Conservation (phyloP, 2,888 invertebrate genomes). For the Deroplatys truncata region DNA sequence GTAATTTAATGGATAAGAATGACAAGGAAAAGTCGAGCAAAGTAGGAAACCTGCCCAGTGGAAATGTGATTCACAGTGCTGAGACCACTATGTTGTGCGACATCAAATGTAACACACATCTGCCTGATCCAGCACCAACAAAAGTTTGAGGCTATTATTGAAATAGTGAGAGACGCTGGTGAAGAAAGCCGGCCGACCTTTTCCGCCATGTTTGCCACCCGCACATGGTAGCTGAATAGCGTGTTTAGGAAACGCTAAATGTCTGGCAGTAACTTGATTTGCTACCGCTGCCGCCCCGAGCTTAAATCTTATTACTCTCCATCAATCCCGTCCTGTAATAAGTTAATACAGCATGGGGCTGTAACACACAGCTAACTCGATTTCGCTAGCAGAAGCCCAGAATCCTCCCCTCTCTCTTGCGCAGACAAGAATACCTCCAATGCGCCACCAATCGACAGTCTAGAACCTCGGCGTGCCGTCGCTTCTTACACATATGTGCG, state of each 20-base stretch:
- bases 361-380: constrained; percentile 13
- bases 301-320: constrained; percentile 12
- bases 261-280: constrained; percentile 24
- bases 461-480: not conserved
- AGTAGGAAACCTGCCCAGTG: no score
- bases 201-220: not conserved
- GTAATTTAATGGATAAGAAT: no score
- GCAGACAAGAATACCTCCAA: not conserved
- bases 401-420: not conserved
- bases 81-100: no score
- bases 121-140: no score
- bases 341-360: constrained; percentile 13
- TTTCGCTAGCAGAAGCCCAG: not conserved
- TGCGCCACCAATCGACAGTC: not conserved
- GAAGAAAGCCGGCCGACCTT: not conserved
- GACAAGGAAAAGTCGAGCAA: no score
- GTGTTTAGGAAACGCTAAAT: constrained; percentile 31
- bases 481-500: no score
- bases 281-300: not conserved
- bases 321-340: constrained; percentile 15
- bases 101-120: no score
- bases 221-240: constrained; percentile 25
- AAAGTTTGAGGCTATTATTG: no score
- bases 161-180: no score
- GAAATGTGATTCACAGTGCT: no score